Evolutionary conservation across 2,888 invertebrate species (phyloP), one percentile per base, ranked within the genome.

Genomic region (Lasioglossum leucozonium): DNA sequence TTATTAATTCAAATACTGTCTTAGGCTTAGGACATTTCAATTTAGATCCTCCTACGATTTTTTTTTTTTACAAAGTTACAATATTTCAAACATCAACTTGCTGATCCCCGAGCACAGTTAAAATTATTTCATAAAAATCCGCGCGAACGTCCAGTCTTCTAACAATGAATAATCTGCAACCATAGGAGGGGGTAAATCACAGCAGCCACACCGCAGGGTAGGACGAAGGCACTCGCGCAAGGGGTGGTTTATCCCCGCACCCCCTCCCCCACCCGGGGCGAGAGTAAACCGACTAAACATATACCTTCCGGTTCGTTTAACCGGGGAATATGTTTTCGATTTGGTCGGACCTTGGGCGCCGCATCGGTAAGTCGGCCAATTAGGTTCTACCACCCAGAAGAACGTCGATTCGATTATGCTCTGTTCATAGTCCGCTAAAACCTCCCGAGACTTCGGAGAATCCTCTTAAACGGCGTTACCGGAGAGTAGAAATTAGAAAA

Each of bases 271-370:
- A n/a, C n/a, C 88, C 72, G 78, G 87, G 87, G 85, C 82, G 86
- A 87, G 88, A 90, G 91, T 93, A 94, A 94, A 94, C 94, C 94
- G 93, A 92, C 92, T 92, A 92, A 94, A 93, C 93, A 91, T 93
- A 93, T 93, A 93, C 93, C 93, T 94, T 94, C 93, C 94, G 93
- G 92, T 94, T 93, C 93, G 94, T 94, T 95, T 92, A 93, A 93
- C 89, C 91, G 84, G 81, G 89, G 93, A 95, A 95, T 95, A 94
- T 94, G 94, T 93, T 94, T 94, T 94, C 91, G 93, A 95, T 94
- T 94, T 91, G 92, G 91, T 93, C 88, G 88, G 90, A 88, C 88
- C 89, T 87, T 81, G 73, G 83, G 76, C 76, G 77, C 76, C 87
- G 72, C 79, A 72, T 91, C 91, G 91, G 91, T 91, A 91, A 91